phyloP scores from a whole-genome alignment of 2,797 vertebrate genomes.

The Catostomus latipinnis region DNA sequence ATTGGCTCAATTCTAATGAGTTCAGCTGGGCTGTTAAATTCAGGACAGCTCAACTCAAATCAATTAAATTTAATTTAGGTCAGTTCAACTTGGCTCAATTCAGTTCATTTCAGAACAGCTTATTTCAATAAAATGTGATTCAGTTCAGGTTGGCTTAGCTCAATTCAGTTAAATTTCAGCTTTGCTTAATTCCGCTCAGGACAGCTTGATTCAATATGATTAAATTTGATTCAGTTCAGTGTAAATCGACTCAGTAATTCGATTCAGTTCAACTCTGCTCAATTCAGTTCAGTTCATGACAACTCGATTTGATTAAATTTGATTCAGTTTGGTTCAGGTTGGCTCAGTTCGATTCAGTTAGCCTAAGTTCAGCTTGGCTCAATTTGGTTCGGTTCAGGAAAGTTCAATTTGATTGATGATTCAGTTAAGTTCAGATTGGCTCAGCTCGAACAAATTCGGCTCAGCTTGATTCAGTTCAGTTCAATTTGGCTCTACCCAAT shows the following conservation, averaged over 20 bases:
- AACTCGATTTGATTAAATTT: background rate
- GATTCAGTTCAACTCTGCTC: background rate
- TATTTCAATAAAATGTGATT: no score
- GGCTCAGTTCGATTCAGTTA: background rate
- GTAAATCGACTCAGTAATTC: background rate
- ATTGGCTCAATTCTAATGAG: no score
- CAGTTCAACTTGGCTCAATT: no score
- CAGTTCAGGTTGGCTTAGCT: no score
- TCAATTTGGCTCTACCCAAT: background rate
- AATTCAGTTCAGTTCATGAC: background rate
- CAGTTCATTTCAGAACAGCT: no score
- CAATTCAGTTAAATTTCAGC: no score
- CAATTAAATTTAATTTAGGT: no score
- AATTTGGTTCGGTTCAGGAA: background rate
- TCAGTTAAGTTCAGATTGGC: background rate
- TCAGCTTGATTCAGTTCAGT: background rate
- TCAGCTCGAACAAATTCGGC: no score
- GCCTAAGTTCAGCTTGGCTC: no score
- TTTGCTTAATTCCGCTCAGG: background rate
- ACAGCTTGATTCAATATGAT: background rate
- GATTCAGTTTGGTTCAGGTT: background rate
- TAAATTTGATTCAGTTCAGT: background rate
- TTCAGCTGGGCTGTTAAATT: no score
- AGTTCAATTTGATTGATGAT: background rate
- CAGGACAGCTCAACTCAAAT: no score